These are phyloP conservation scores for Sphaerophoria rueppellii DNA, from an alignment of 2,888 invertebrate species.

Conservation along the genomic window DNA sequence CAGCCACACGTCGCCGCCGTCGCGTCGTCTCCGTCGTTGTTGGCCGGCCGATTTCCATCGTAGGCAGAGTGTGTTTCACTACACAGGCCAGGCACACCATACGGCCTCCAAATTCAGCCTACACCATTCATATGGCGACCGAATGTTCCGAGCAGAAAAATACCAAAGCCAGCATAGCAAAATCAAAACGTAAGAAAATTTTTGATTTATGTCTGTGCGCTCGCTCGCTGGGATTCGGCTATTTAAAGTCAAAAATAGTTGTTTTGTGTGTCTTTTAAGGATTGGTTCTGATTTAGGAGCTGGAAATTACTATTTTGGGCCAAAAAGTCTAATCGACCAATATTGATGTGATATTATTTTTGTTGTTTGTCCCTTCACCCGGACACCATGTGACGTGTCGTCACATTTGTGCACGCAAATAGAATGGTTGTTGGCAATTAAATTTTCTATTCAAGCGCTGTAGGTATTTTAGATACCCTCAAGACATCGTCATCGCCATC, in stretches of 20 bases:
- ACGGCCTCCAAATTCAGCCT: constrained; percentile 68
- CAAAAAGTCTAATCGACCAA: not conserved
- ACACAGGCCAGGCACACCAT: not conserved
- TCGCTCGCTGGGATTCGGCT: constrained; percentile 52
- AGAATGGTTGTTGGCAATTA: constrained; percentile 58
- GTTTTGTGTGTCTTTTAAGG: constrained; percentile 55
- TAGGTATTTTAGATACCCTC: not conserved
- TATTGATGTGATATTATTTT: constrained; percentile 9
- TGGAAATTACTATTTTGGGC: constrained; percentile 37
- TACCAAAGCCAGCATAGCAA: constrained; percentile 24
- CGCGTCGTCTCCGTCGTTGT: constrained; percentile 13
- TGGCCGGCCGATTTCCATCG: not conserved
- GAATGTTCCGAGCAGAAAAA: constrained; percentile 7
- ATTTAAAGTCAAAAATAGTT: constrained; percentile 39
- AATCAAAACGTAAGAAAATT: constrained; percentile 38
- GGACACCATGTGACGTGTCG: not conserved
- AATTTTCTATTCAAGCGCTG: constrained; percentile 44
- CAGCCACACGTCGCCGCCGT: constrained; percentile 12
- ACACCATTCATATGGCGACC: constrained; percentile 42
- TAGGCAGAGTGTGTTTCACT: constrained; percentile 31
- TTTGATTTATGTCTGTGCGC: constrained; percentile 66
- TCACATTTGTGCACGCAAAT: constrained; percentile 63
- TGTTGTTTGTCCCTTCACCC: constrained; percentile 57
- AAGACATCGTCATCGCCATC: constrained; percentile 22
- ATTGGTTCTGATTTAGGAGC: constrained; percentile 66